Evolutionary conservation across 2,113 vertebrate species (phyloP).

Genomic region (Ailurus styani): DNA sequence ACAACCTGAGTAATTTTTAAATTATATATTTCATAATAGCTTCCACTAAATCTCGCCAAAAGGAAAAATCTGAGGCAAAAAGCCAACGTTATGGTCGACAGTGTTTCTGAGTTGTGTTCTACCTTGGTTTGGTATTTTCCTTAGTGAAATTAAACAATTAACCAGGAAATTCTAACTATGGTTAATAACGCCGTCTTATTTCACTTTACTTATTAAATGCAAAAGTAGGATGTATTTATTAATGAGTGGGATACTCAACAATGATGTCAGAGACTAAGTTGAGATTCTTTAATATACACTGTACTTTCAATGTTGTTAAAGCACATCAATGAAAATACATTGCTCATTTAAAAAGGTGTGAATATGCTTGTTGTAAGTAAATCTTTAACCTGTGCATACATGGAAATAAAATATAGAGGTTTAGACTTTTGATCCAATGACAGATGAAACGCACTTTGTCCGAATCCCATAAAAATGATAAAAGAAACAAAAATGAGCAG

Average conservation of each 20-base stretch:
- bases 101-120: not conserved
- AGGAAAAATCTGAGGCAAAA: conserved; percentile 38
- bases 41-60: conserved; percentile 47
- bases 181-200: not conserved
- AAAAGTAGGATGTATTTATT: not conserved
- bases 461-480: not conserved
- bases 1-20: not conserved
- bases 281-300: not conserved
- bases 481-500: not conserved
- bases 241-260: not conserved
- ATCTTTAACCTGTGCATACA: not conserved
- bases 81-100: conserved; percentile 34
- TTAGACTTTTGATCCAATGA: not conserved
- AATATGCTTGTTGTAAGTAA: not conserved
- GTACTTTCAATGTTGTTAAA: not conserved
- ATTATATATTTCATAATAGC: not conserved
- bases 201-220: not conserved
- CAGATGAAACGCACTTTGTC: not conserved
- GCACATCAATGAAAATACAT: not conserved
- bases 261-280: not conserved
- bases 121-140: not conserved
- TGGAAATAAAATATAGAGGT: not conserved
- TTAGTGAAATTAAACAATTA: conserved; percentile 30
- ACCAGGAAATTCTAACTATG: not conserved
- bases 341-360: not conserved